Base-by-base conservation (phyloP, 2,113 vertebrate genomes). In the Vireo altiloquus region DNA sequence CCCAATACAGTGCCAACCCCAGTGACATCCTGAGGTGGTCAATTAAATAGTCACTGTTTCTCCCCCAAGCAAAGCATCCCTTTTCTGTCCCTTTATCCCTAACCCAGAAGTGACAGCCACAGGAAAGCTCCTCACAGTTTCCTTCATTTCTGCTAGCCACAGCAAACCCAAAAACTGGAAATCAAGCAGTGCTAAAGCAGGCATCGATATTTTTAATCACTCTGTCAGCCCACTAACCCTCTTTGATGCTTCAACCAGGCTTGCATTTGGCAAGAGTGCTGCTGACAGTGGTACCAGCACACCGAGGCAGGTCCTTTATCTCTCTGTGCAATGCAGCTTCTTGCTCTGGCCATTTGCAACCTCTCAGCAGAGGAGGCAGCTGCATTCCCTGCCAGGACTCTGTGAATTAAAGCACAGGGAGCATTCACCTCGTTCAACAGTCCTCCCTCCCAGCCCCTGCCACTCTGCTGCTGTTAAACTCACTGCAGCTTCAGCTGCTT, bases 401-500 rank as follows among this genome's bases (percentile, higher is more conserved):
- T 15, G 44, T 2, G 15, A 90, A 93, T 89, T 89, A 69, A 94
- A 95, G 64, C 39, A 46, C 52, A 89, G 47, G 40, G 31, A 82
- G 25, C 49, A 21, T 78, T 91, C 24, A 6, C 70, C 50, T 63
- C 11, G 0, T 37, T 79, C 78, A 13, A 44, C 47, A 87, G 40
- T 52, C 88, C 50, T 87, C 33, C 60, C 76, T 90, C 47, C 89
- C 68, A 82, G 25, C 44, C 46, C 52, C 66, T 92, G 72, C 50
- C 87, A 76, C 75, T 92, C 77, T 52, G 61, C 81, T 27, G 81
- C 82, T 83, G 72, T 89, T 81, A 89, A 92, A 78, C 76, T 88
- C 50, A 15, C 85, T 95, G 91, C 92, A 82, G 68, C 72, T 97
- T 94, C 82, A 81, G 86, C 81, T 52, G 82, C 86, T 96, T 97